These are phyloP conservation scores for Portevinia maculata DNA, from an alignment of 2,888 invertebrate genomes.

Conservation along the genomic window DNA sequence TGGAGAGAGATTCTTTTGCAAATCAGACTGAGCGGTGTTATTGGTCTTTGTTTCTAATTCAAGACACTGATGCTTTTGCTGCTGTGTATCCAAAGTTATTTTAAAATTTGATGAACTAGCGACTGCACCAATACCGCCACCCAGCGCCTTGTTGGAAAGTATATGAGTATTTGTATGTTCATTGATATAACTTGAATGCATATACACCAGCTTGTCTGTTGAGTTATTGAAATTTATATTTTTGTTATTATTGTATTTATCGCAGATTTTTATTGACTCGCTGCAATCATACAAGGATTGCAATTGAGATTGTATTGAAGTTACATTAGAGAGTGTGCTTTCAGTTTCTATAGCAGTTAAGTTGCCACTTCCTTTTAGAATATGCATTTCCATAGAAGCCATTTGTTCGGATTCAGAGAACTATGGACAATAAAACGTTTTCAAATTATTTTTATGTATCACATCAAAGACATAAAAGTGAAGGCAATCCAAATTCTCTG, in stretches of 20 bases:
- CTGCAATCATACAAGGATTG: slow-evolving; percentile 81
- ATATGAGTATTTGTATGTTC: slow-evolving; percentile 39
- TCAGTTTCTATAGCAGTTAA: slow-evolving; percentile 78
- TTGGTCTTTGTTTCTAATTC: slow-evolving; percentile 51
- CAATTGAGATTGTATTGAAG: slow-evolving; percentile 82
- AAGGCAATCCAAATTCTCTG: too few species aligned
- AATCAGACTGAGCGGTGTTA: slow-evolving; percentile 30
- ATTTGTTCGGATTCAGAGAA: slow-evolving; percentile 80
- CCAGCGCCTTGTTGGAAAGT: slow-evolving; percentile 46
- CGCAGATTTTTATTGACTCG: slow-evolving; percentile 75
- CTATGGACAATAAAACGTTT: slow-evolving; percentile 61
- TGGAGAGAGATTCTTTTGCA: slow-evolving; percentile 54
- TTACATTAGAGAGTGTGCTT: slow-evolving; percentile 82
- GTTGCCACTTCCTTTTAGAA: slow-evolving; percentile 76
- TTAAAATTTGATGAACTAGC: slow-evolving; percentile 43
- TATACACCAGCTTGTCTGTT: slow-evolving; percentile 65
- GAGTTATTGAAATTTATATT: slow-evolving; percentile 66
- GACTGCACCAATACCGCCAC: slow-evolving; percentile 22
- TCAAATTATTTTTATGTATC: neutral
- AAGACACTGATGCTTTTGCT: slow-evolving; percentile 42
- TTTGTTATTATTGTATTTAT: slow-evolving; percentile 71
- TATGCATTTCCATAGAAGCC: slow-evolving; percentile 75
- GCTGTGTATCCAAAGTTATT: slow-evolving; percentile 28
- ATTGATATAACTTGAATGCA: slow-evolving; percentile 44
- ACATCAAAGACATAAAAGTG: too few species aligned